Conservation (phyloP, 2,797 vertebrate species). For the Platalea minor region DNA sequence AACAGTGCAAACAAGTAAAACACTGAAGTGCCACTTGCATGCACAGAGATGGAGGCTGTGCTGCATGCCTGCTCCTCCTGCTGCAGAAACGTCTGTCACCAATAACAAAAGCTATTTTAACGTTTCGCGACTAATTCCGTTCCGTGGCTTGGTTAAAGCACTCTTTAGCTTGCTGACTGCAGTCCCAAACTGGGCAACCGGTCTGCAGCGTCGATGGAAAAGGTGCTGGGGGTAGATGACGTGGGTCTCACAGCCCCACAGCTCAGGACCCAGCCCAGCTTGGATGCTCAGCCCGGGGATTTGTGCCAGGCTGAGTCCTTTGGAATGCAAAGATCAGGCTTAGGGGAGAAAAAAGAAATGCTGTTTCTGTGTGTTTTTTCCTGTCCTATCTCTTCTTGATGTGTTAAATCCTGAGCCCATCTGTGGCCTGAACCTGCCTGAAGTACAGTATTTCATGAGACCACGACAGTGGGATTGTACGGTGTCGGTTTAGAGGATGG, state of each 20-base stretch:
- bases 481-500: background rate
- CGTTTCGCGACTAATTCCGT: fast-evolving
- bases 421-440: background rate
- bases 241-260: background rate
- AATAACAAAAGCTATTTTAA: background rate
- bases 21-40: too few relatives aligned
- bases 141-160: background rate
- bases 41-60: background rate
- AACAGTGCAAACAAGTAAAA: background rate
- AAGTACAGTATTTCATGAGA: background rate
- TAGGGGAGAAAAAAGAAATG: background rate
- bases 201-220: background rate
- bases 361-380: background rate
- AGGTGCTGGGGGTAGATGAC: background rate
- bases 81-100: background rate
- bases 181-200: background rate
- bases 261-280: background rate
- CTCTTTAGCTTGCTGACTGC: background rate
- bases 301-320: background rate
- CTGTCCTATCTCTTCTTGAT: background rate
- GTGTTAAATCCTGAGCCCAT: background rate
- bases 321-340: background rate
- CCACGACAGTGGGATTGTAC: fast-evolving
- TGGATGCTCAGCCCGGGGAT: background rate
- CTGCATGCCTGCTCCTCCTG: background rate